Evolutionary conservation across 2,797 vertebrate species (phyloP).

Genomic region (Rhabdomys pumilio): DNA sequence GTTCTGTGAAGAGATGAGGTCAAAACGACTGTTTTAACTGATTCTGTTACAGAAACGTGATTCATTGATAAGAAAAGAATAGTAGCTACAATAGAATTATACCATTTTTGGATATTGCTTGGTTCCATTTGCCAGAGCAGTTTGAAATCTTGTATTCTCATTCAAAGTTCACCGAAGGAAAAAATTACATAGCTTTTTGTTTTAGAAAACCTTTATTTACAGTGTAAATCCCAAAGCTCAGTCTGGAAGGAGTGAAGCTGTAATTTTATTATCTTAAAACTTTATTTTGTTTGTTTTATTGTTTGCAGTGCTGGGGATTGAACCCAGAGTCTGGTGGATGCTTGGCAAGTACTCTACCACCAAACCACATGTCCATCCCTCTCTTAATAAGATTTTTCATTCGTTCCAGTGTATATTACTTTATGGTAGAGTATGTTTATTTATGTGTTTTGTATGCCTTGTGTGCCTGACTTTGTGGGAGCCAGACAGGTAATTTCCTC

Average conservation of each 20-base stretch:
- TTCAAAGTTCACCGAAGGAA: background rate
- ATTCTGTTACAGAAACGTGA: background rate
- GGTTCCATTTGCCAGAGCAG: background rate
- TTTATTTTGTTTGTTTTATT: background rate
- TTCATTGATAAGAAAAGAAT: background rate
- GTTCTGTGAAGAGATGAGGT: background rate
- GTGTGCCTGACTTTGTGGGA: background rate
- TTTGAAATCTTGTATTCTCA: background rate
- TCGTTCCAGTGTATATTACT: background rate
- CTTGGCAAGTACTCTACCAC: background rate
- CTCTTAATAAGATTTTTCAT: conserved; percentile 6
- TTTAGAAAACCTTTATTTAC: conserved; percentile 7
- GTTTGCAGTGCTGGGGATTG: background rate
- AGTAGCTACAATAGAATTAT: background rate
- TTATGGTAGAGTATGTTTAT: background rate
- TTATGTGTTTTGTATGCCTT: background rate
- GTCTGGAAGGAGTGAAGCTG: background rate
- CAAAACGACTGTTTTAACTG: conserved; percentile 9
- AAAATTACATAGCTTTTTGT: background rate
- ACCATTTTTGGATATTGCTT: background rate
- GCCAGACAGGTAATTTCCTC: background rate
- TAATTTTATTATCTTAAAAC: conserved; percentile 41
- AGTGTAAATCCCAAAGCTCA: background rate
- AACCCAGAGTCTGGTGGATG: background rate
- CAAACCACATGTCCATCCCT: background rate